phyloP scores from a whole-genome alignment of 1,140 invertebrate species.

The Oncopodura yosiiana region DNA sequence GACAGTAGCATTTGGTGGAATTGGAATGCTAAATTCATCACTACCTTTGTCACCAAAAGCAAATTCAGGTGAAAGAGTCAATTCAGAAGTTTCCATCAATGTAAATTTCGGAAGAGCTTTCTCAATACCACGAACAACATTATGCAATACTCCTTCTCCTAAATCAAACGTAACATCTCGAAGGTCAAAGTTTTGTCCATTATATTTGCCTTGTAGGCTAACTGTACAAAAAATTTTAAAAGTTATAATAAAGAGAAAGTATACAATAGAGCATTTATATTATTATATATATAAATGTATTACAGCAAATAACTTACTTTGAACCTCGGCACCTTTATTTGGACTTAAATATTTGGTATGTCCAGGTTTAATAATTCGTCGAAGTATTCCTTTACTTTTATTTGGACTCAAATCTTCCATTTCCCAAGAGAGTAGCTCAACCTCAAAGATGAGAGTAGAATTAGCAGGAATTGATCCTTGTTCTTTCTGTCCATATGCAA shows the following conservation, averaged over 20 bases:
- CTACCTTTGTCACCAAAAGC: constrained; percentile 69
- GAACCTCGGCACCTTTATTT: constrained; percentile 65
- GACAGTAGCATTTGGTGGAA: constrained; percentile 68
- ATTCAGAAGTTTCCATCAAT: constrained; percentile 63
- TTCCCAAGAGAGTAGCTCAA: constrained; percentile 73
- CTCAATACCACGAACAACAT: constrained; percentile 74
- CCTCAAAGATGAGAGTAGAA: constrained; percentile 80
- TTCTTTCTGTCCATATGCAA: constrained; percentile 79
- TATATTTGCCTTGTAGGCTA: constrained; percentile 61
- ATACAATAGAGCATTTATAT: not conserved
- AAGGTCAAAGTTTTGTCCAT: constrained; percentile 58
- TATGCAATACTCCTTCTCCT: constrained; percentile 70
- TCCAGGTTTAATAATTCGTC: constrained; percentile 54
- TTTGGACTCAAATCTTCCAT: constrained; percentile 76
- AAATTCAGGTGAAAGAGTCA: constrained; percentile 67
- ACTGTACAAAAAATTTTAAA: constrained; percentile 52
- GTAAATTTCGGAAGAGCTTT: constrained; percentile 72
- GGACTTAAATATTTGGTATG: constrained; percentile 54
- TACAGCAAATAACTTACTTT: constrained; percentile 50
- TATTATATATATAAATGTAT: not conserved
- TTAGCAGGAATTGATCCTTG: constrained; percentile 81
- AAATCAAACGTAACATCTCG: constrained; percentile 69
- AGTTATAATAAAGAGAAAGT: not conserved
- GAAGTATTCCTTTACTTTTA: constrained; percentile 72
- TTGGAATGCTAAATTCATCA: constrained; percentile 62